Percentiles rank a stretch among this genome's conserved stretches.
phyloP scores from a whole-genome alignment of 2,797 vertebrate genomes.

The Notolabrus celidotus region DNA sequence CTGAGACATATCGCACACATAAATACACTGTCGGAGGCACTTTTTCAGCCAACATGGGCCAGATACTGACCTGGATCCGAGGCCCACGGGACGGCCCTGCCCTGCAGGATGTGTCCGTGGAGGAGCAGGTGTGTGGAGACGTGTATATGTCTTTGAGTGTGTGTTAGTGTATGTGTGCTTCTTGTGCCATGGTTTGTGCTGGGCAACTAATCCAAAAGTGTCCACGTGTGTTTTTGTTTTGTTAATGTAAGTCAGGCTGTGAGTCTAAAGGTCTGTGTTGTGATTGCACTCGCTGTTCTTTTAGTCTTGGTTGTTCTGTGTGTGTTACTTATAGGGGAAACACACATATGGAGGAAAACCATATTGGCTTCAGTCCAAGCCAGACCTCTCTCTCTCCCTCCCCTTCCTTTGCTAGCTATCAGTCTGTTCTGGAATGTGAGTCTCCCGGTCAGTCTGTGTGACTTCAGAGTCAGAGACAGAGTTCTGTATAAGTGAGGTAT shows the following conservation, averaged over 20 bases:
- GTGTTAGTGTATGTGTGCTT: slow-evolving; percentile 7
- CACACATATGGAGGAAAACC: slow-evolving; percentile 47
- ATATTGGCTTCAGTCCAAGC: slow-evolving; percentile 59
- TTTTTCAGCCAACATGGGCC: slow-evolving; percentile 81
- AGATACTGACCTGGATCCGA: slow-evolving; percentile 85
- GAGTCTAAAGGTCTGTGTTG: neutral
- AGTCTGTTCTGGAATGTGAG: slow-evolving; percentile 72
- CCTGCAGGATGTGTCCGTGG: slow-evolving; percentile 81
- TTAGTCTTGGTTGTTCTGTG: slow-evolving; percentile 5
- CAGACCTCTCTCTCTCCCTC: slow-evolving; percentile 10
- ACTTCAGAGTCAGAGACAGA: slow-evolving; percentile 30
- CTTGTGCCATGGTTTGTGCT: slow-evolving; percentile 22
- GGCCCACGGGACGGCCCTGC: slow-evolving; percentile 71
- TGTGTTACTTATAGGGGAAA: slow-evolving; percentile 49
- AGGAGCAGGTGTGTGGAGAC: slow-evolving; percentile 81
- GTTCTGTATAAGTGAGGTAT: slow-evolving; percentile 39
- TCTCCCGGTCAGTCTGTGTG: slow-evolving; percentile 41
- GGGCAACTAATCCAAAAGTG: slow-evolving; percentile 20
- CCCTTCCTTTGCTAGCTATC: slow-evolving; percentile 14
- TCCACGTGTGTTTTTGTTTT: slow-evolving; percentile 62
- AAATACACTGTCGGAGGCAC: slow-evolving; percentile 40
- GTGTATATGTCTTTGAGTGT: slow-evolving; percentile 23
- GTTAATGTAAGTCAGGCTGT: neutral
- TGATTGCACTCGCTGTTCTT: neutral
- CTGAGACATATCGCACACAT: slow-evolving; percentile 27